Conservation (phyloP, 2,888 invertebrate genomes). For the Pyrochroa serraticornis region DNA sequence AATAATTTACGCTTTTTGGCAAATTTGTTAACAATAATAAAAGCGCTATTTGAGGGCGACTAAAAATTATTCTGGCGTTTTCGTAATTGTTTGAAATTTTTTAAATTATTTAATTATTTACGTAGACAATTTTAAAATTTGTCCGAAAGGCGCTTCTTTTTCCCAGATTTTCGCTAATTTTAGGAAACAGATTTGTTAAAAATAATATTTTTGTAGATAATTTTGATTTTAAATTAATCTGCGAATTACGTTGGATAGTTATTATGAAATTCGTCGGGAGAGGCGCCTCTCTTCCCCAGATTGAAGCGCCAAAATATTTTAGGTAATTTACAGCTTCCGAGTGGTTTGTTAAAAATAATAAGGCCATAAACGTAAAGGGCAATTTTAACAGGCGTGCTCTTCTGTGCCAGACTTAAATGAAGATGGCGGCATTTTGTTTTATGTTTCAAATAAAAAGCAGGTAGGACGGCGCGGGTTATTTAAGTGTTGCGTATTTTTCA, state of each 20-base stretch:
- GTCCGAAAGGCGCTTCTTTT: no score
- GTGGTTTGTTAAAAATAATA: conserved; percentile 36
- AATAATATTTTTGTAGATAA: no score
- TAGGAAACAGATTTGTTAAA: no score
- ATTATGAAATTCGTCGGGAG: no score
- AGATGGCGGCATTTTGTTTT: conserved; percentile 38
- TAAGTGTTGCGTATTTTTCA: conserved; percentile 12
- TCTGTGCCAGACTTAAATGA: conserved; percentile 33
- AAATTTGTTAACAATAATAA: not conserved
- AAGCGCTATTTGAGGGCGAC: no score
- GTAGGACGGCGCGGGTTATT: conserved; percentile 4
- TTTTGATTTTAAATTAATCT: no score
- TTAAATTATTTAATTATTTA: no score
- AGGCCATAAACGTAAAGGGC: conserved; percentile 31
- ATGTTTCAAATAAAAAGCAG: conserved; percentile 31
- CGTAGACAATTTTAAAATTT: no score
- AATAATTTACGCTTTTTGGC: not conserved
- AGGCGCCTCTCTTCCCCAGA: not conserved
- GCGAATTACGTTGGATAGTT: no score
- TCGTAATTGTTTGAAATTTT: no score
- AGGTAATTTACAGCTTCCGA: conserved; percentile 32
- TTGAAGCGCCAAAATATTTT: conserved; percentile 23
- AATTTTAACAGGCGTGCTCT: conserved; percentile 27
- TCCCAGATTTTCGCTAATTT: no score
- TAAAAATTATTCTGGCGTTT: no score